Conservation (phyloP, 2,797 vertebrate genomes). For the Sylvia borin region DNA sequence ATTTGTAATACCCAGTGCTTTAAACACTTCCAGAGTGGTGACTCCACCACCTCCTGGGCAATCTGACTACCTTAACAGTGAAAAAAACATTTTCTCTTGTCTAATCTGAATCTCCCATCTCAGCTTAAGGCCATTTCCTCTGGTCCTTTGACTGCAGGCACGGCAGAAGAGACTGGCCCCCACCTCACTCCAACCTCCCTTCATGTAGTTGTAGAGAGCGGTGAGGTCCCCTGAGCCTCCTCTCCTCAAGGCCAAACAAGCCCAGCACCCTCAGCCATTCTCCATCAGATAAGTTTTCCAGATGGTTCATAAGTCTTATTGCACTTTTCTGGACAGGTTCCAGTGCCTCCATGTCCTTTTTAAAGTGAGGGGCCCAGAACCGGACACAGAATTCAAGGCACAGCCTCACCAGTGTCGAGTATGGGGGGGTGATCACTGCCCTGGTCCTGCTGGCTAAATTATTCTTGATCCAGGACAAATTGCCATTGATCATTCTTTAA, state of each 20-base stretch:
- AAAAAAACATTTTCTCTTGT: too few relatives aligned
- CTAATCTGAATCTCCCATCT: background rate
- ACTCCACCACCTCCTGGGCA: background rate
- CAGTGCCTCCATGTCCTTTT: background rate
- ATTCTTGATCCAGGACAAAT: background rate
- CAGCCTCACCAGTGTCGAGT: background rate
- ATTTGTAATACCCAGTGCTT: background rate
- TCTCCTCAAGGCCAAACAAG: background rate
- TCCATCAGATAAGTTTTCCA: background rate
- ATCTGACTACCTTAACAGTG: too few relatives aligned
- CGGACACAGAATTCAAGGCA: background rate
- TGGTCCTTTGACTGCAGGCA: background rate
- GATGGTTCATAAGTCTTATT: background rate
- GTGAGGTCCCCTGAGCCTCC: background rate
- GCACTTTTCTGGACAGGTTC: rapidly evolving
- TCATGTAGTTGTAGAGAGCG: background rate
- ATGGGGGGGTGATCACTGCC: background rate
- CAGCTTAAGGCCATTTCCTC: background rate
- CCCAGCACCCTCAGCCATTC: background rate
- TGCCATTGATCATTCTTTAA: background rate
- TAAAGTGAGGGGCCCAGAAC: background rate
- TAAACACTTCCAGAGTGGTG: background rate
- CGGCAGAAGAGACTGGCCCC: rapidly evolving
- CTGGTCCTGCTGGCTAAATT: background rate
- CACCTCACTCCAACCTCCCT: background rate